These are phyloP conservation scores for Pseudorasbora parva DNA, from an alignment of 2,113 vertebrate species.

Conservation along the genomic window DNA sequence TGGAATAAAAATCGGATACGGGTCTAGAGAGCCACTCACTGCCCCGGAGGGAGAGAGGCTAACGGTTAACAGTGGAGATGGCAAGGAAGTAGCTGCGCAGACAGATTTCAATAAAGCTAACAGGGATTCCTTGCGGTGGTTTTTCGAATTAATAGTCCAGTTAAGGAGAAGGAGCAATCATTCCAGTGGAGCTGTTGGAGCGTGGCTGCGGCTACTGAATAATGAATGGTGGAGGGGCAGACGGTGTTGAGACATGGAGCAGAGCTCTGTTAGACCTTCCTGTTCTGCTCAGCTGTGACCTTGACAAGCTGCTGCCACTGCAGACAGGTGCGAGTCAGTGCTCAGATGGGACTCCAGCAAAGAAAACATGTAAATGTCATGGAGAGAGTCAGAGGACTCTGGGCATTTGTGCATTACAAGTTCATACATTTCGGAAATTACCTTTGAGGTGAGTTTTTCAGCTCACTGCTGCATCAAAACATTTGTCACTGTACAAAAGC, in stretches of 20 bases:
- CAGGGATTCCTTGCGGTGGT: constrained; percentile 45
- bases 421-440: background rate
- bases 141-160: constrained; percentile 54
- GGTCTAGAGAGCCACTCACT: constrained; percentile 44
- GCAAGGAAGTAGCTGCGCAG: constrained; percentile 42
- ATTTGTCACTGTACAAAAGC: background rate
- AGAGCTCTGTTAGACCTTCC: constrained; percentile 1
- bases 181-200: constrained; percentile 48
- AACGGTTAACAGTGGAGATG: constrained; percentile 45
- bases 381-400: no score
- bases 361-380: constrained; percentile 37
- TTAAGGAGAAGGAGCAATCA: constrained; percentile 50
- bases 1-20: constrained; percentile 26
- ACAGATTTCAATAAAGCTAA: constrained; percentile 59
- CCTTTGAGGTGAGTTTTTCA: background rate
- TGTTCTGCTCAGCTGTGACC: constrained; percentile 47
- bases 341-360: constrained; percentile 25
- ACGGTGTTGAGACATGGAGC: constrained; percentile 13
- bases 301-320: constrained; percentile 36
- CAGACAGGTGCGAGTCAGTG: constrained; percentile 11
- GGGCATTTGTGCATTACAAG: no score
- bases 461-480: background rate
- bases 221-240: constrained; percentile 45
- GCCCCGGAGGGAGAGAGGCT: constrained; percentile 15
- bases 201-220: constrained; percentile 46